Percentiles rank a stretch among this genome's conserved stretches.
Conservation (phyloP, 2,113 vertebrate genomes). For the Rhodinocichla rosea region DNA sequence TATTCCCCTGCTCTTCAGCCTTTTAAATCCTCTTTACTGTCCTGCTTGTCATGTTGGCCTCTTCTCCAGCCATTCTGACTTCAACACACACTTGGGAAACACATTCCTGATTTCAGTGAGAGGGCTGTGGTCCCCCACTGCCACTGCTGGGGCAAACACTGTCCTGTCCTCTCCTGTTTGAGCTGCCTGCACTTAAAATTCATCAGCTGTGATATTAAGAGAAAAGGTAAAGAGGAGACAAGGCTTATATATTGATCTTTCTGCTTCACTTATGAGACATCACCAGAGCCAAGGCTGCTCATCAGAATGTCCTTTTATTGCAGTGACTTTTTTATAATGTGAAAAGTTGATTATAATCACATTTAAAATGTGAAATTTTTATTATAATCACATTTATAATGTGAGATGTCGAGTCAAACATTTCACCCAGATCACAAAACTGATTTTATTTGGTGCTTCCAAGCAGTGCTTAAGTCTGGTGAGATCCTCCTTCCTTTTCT, state of each 20-base stretch:
- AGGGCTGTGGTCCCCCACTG: background rate
- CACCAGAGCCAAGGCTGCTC: background rate
- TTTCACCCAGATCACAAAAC: background rate
- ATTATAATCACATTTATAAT: background rate
- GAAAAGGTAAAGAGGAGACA: background rate
- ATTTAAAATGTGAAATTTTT: background rate
- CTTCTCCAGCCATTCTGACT: background rate
- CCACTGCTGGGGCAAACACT: background rate
- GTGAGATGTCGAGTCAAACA: background rate
- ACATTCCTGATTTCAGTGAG: background rate
- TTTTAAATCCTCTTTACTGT: background rate
- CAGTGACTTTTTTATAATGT: background rate
- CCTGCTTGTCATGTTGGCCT: background rate
- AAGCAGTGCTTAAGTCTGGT: background rate
- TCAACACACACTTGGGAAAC: background rate
- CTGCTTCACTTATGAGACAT: background rate
- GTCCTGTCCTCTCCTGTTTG: background rate
- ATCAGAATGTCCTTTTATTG: background rate
- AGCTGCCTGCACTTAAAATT: background rate
- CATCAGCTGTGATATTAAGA: background rate
- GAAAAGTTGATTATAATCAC: background rate
- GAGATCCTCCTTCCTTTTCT: background rate
- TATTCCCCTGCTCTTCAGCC: background rate
- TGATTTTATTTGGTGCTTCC: background rate
- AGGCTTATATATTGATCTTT: background rate